Evolutionary conservation across 2,888 invertebrate species (phyloP), one percentile per base, ranked within the genome.

Genomic region (Coremacera marginata): DNA sequence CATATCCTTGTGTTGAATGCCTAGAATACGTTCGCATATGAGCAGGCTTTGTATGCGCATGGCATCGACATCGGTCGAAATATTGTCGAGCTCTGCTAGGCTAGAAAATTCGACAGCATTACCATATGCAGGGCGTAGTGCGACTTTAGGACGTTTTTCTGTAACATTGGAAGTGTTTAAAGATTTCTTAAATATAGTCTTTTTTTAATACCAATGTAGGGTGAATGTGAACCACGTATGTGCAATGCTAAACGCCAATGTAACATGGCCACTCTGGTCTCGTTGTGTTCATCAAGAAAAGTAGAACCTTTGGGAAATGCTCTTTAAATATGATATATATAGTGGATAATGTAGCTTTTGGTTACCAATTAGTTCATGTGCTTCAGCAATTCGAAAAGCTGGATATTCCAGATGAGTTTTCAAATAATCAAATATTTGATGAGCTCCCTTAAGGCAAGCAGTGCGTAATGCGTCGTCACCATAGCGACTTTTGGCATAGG

Each of bases 391-490:
- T 82, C 94, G 92, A 86, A 93, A 93, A 3, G 92, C 90, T 31
- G 91, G 84, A 89, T 95, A 96, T 70, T 88, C 86, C 80, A 93
- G 91, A 82, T 91, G 91, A 71, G 91, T 90, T 83, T 93, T 91
- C 74, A 97, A 91, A 89, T 94, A 93, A 80, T 93, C 92, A 84
- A 94, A 94, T 82, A 94, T 93, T 80, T 92, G 92, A 79, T 92
- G 92, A 1, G 95, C 94, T 71, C 95, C 95, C 88, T 95, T 95
- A 11, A 96, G 90, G 86, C 95, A 95, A 19, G 96, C 96, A 44
- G 95, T 95, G 86, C 95, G 95, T 83, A 97, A 90, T 44, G 97
- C 96, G 90, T 97, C 96, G 89, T 97, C 97, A 27, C 96, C 95
- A 85, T 94, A 94, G 82, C 95, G 92, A 82, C 95, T 95, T 80